These are phyloP conservation scores for Leptatherina wallacei DNA, from an alignment of 2,797 vertebrate genomes.

Conservation along the genomic window DNA sequence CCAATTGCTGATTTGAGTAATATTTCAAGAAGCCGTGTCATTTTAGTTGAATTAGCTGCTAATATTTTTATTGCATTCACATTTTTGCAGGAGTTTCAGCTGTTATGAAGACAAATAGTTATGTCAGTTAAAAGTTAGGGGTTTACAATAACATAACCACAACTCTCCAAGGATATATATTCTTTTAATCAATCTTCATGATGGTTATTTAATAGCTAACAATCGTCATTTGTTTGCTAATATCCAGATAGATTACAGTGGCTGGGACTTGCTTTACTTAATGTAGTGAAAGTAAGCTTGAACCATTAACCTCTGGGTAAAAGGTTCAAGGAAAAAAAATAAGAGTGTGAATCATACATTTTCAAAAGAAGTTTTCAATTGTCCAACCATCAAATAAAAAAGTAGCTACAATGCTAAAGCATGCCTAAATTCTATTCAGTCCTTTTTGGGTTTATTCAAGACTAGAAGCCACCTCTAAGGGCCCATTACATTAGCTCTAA, in stretches of 20 bases:
- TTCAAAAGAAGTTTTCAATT: not conserved
- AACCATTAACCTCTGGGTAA: not conserved
- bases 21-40: constrained; percentile 8
- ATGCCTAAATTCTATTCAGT: not conserved
- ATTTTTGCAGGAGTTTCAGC: constrained; percentile 15
- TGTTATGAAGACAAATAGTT: constrained; percentile 14
- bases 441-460: not conserved
- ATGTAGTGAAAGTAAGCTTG: not conserved
- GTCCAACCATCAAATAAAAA: not conserved
- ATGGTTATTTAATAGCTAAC: too few species aligned
- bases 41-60: constrained; percentile 22
- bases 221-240: not conserved
- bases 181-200: not conserved
- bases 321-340: constrained; percentile 1
- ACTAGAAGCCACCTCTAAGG: constrained; percentile 17
- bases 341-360: not conserved
- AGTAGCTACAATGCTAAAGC: not conserved
- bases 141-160: not conserved
- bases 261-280: not conserved
- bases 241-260: not conserved
- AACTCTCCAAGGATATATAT: too few species aligned
- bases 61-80: constrained; percentile 16
- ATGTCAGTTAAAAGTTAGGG: not conserved
- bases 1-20: constrained; percentile 10
- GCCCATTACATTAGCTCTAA: constrained; percentile 18